These are phyloP conservation scores for Byasa hedistus DNA, from an alignment of 2,888 invertebrate genomes.

Conservation along the genomic window DNA sequence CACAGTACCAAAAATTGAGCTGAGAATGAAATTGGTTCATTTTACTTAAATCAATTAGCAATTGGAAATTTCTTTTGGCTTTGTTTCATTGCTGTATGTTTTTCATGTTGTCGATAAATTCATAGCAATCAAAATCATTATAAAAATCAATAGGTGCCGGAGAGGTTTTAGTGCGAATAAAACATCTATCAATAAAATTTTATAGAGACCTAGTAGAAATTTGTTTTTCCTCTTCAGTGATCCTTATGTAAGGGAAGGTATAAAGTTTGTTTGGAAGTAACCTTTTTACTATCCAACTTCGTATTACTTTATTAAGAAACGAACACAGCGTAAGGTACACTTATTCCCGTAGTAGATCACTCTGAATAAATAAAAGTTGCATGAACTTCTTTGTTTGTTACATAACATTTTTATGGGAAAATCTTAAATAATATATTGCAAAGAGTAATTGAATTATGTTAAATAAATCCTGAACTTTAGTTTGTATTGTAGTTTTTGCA, in stretches of 20 bases:
- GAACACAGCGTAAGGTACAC: constrained; percentile 12
- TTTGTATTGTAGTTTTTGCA: too few relatives aligned
- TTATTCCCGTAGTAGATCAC: constrained; percentile 17
- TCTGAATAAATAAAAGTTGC: constrained; percentile 26
- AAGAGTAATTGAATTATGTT: not conserved
- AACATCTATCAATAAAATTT: constrained; percentile 43
- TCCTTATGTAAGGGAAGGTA: constrained; percentile 29
- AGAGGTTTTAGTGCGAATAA: constrained; percentile 41
- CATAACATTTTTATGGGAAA: not conserved
- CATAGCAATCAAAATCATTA: constrained; percentile 20
- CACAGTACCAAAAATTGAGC: constrained; percentile 2
- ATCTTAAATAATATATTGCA: not conserved
- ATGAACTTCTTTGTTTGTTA: constrained; percentile 23
- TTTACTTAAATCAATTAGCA: not conserved
- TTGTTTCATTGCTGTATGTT: too few relatives aligned
- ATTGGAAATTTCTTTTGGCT: not conserved
- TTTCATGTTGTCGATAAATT: too few relatives aligned
- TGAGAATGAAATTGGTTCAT: not conserved
- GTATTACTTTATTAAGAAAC: constrained; percentile 30
- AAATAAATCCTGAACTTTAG: not conserved
- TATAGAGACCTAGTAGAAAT: constrained; percentile 38
- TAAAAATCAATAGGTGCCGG: constrained; percentile 35
- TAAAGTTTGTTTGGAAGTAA: constrained; percentile 28
- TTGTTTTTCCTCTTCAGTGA: constrained; percentile 37
- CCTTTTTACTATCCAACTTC: constrained; percentile 31